These are phyloP conservation scores for Deroptyus accipitrinus DNA, from an alignment of 2,113 vertebrate genomes.

Conservation along the genomic window DNA sequence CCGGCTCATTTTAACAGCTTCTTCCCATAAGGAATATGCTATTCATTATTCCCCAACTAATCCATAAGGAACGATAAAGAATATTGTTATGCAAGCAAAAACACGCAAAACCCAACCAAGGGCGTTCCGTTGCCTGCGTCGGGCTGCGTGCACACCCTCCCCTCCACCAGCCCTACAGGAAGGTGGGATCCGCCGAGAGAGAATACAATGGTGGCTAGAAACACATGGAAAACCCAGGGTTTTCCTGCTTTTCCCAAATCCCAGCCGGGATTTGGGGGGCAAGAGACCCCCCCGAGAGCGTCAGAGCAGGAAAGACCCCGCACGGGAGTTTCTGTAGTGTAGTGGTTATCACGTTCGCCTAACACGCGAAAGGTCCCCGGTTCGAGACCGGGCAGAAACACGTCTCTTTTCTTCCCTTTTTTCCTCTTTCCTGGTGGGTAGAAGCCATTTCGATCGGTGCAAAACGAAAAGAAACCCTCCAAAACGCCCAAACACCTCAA, in stretches of 20 bases:
- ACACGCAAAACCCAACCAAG: neutral
- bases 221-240: neutral
- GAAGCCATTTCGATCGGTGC: accelerated
- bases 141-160: neutral
- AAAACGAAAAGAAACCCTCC: neutral
- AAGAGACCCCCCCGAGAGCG: accelerated
- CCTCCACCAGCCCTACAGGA: neutral
- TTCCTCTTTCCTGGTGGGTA: neutral
- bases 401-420: accelerated
- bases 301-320: accelerated
- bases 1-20: neutral
- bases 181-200: neutral
- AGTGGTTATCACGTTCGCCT: constrained; percentile 66
- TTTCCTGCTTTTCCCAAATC: neutral
- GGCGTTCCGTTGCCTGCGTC: accelerated
- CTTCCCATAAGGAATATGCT: neutral
- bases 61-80: neutral
- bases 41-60: no score
- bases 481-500: accelerated
- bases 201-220: neutral
- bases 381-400: constrained; percentile 62
- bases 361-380: constrained; percentile 63
- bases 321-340: constrained; percentile 29
- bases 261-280: accelerated
- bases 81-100: neutral